Evolutionary conservation across 2,888 invertebrate genomes (phyloP).

Genomic region (Drosophila putrida): DNA sequence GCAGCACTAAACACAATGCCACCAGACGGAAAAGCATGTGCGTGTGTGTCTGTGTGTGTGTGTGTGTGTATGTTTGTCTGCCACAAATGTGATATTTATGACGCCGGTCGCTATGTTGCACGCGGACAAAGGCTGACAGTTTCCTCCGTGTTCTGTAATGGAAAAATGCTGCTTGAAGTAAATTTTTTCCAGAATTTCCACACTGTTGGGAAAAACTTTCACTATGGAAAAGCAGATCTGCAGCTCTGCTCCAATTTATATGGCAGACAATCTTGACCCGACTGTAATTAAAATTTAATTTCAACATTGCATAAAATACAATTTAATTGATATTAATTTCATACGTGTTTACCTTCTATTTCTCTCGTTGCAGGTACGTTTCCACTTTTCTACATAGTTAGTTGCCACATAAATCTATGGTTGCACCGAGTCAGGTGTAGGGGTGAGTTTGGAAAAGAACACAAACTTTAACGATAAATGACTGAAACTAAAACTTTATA

Average conservation of each 20-base stretch:
- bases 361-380: constrained; percentile 67
- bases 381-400: constrained; percentile 2
- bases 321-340: constrained; percentile 73
- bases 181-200: constrained; percentile 17
- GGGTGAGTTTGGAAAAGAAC: constrained; percentile 51
- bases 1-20: constrained; percentile 72
- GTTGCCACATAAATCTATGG: constrained; percentile 35
- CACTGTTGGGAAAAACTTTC: constrained; percentile 57
- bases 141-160: constrained; percentile 35
- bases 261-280: constrained; percentile 18
- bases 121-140: constrained; percentile 48
- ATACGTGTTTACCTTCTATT: constrained; percentile 34
- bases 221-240: constrained; percentile 32
- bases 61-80: constrained; percentile 51
- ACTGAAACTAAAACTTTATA: constrained; percentile 39
- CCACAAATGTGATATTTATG: constrained; percentile 80
- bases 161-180: constrained; percentile 39
- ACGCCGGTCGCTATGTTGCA: constrained; percentile 46
- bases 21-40: constrained; percentile 11
- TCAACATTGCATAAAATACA: constrained; percentile 41
- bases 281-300: constrained; percentile 71
- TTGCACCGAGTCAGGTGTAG: constrained; percentile 16
- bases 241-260: constrained; percentile 46
- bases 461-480: constrained; percentile 31
- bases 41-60: constrained; percentile 14